Percentiles rank a stretch among this genome's conserved stretches.
Evolutionary conservation across 1,140 invertebrate genomes (phyloP).

Genomic region (Pararge aegeria): DNA sequence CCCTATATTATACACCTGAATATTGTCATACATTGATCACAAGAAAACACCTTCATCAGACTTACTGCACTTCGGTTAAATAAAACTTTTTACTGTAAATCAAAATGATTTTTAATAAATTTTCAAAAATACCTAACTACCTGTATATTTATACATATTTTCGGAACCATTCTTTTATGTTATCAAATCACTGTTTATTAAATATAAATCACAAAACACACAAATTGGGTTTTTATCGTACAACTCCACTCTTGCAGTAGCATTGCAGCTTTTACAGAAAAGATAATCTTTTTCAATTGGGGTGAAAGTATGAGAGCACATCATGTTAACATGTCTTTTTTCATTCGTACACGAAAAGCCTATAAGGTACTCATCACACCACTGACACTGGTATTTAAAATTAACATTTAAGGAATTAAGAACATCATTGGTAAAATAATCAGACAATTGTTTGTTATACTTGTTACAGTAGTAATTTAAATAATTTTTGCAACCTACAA

Average conservation of each 20-base stretch:
- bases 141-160: too few species aligned
- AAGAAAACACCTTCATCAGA: too few species aligned
- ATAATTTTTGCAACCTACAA: conserved; percentile 42
- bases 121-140: too few species aligned
- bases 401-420: conserved; percentile 22
- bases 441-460: conserved; percentile 35
- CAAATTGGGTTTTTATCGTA: conserved; percentile 42
- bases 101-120: too few species aligned
- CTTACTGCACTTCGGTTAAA: too few species aligned
- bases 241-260: conserved; percentile 43
- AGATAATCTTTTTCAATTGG: conserved; percentile 53
- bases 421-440: conserved; percentile 28
- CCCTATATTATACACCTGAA: too few species aligned
- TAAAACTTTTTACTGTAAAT: too few species aligned
- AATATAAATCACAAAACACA: conserved; percentile 62
- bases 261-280: conserved; percentile 47
- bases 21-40: too few species aligned
- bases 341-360: conserved; percentile 53
- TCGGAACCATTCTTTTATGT: too few species aligned
- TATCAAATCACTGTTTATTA: conserved; percentile 19
- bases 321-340: conserved; percentile 51
- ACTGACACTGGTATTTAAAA: conserved; percentile 47
- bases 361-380: conserved; percentile 53
- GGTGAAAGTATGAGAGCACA: conserved; percentile 58
- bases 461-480: conserved; percentile 51